Base-by-base conservation (phyloP, 2,888 invertebrate species). In the Adelphocoris suturalis region DNA sequence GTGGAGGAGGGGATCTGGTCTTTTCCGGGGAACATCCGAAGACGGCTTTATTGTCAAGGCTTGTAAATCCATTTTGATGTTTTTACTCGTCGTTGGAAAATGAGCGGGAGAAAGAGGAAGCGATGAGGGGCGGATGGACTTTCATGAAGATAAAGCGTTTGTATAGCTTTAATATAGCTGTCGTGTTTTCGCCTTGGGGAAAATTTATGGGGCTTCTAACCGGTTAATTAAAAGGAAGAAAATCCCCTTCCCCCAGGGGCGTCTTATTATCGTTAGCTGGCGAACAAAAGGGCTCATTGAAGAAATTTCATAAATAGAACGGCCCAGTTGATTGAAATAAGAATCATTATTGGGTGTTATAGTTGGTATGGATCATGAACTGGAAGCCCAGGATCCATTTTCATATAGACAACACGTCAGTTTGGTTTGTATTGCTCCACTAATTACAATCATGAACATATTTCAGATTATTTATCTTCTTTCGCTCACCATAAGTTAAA, bases 31-130 rank as follows among this genome's bases (percentile, higher is more conserved):
- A 85, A 61, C 37, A 61, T 37, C 61, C 85, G 68, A 68, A 68
- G 68, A 11, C 68, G 12, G 23, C 13, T 23, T 86, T 86, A 86
- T 86, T 86, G 86, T 86, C 86, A 86, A 23, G 86, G n/a, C 86
- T 86, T 23, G 86, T 75, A 86, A 86, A 86, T 86, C 86, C 86
- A 47, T 86, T 86, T 86, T 86, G 86, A 86, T 86, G 86, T 86
- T 86, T 86, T 86, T 28, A 16, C 61, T 28, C 76, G 86, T 14
- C 19, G 27, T 13, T 27, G 85, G 75, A 75, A 80, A 46, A 28
- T 28, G 28, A 85, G n/a, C 5, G 27, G 13, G 47, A 2, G 52
- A 14, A 14, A 52, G 13, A 12, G 19, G 27, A 9, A 27, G 68
- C 7, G 27, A 19, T 19, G 16, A 19, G 27, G 75, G 86, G 46